A percentile compares a stretch with the other conserved stretches of the same genome.
Evolutionary conservation across 2,113 vertebrate genomes (phyloP).

Genomic region (Aphyosemion australe): DNA sequence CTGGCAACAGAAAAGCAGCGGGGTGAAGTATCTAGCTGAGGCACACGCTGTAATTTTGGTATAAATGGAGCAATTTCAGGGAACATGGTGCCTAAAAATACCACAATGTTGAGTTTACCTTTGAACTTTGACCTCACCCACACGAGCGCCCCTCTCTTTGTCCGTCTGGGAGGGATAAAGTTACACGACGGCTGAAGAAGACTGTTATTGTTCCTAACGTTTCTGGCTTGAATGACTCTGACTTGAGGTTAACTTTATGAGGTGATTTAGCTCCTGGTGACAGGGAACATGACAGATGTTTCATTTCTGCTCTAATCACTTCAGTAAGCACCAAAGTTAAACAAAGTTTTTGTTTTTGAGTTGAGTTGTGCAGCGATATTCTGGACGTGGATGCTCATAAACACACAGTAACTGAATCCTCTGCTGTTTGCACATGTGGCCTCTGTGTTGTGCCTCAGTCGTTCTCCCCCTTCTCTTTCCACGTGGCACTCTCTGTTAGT

Average conservation of each 20-base stretch:
- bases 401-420: no score
- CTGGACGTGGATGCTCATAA: no score
- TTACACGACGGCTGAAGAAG: slow-evolving; percentile 40
- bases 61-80: slow-evolving; percentile 68
- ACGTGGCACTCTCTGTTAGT: no score
- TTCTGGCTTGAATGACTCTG: slow-evolving; percentile 16
- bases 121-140: slow-evolving; percentile 56
- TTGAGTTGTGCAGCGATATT: no score
- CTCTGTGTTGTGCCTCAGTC: no score
- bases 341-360: no score
- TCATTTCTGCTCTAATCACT: not conserved
- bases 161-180: slow-evolving; percentile 23
- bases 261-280: not conserved
- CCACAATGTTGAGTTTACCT: no score
- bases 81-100: slow-evolving; percentile 57
- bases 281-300: slow-evolving; percentile 1
- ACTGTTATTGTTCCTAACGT: slow-evolving; percentile 4
- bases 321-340: not conserved
- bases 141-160: slow-evolving; percentile 26
- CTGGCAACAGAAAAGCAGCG: slow-evolving; percentile 48
- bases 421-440: no score
- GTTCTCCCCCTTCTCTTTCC: no score
- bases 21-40: slow-evolving; percentile 30
- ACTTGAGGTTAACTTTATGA: not conserved
- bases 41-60: slow-evolving; percentile 68